These are phyloP conservation scores for Stenodema calcarata DNA, from an alignment of 2,888 invertebrate genomes.

Conservation along the genomic window DNA sequence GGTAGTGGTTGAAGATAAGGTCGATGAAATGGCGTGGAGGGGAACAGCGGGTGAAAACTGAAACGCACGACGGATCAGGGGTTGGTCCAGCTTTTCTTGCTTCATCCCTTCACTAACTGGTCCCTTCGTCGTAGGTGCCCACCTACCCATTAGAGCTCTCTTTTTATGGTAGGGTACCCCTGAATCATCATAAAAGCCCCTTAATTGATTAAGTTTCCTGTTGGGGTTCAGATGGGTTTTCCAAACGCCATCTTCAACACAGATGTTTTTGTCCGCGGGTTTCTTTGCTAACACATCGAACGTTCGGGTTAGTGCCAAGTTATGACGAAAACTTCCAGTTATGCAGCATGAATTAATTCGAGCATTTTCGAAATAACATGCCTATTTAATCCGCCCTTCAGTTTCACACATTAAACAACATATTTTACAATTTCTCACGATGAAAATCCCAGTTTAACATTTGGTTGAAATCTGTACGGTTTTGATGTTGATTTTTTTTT, in stretches of 20 bases:
- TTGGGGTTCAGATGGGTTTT: background rate
- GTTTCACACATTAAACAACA: too few relatives aligned
- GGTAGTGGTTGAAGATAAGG: slow-evolving; percentile 10
- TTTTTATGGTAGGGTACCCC: background rate
- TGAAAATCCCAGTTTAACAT: too few relatives aligned
- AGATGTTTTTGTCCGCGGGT: background rate
- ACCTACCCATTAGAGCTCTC: background rate
- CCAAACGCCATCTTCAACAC: background rate
- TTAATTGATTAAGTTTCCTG: background rate
- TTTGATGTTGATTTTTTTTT: too few relatives aligned
- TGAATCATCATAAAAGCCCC: background rate
- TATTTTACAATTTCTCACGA: too few relatives aligned
- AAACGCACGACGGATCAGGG: background rate
- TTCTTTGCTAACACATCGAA: background rate
- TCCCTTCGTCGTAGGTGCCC: background rate
- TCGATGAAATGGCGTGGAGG: background rate
- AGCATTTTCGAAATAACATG: too few relatives aligned
- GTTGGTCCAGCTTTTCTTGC: background rate
- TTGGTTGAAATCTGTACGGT: too few relatives aligned
- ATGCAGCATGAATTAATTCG: too few relatives aligned
- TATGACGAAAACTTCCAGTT: too few relatives aligned
- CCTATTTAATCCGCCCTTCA: too few relatives aligned
- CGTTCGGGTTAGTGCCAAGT: too few relatives aligned
- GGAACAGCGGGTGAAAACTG: background rate
- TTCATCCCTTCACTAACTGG: background rate